phyloP scores from a whole-genome alignment of 2,113 vertebrate genomes.

The Chinchilla lanigera region DNA sequence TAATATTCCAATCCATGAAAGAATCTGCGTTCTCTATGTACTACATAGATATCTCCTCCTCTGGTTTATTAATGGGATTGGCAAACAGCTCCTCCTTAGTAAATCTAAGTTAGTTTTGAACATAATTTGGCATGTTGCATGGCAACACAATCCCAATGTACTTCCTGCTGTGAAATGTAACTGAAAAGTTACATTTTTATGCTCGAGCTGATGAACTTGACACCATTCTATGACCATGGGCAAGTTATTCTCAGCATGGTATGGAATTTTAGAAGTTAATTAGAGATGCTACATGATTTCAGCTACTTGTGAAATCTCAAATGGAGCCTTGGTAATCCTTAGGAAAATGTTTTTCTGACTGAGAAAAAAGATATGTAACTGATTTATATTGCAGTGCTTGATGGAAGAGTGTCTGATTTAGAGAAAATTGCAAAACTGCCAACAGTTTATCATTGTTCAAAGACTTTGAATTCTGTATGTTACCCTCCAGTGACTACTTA shows the following conservation, averaged over 20 bases:
- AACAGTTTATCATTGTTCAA: neutral
- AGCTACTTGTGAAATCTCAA: conserved; percentile 56
- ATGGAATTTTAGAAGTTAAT: conserved; percentile 60
- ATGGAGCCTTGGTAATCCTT: conserved; percentile 22
- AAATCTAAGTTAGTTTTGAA: neutral
- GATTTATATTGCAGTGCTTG: conserved; percentile 40
- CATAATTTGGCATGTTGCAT: conserved; percentile 29
- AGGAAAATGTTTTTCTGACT: conserved; percentile 30
- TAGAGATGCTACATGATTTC: conserved; percentile 62
- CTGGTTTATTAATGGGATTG: neutral
- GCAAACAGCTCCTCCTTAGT: neutral
- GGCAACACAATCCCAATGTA: conserved; percentile 37
- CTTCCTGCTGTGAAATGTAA: conserved; percentile 63
- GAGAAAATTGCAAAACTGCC: neutral
- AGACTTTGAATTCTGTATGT: neutral
- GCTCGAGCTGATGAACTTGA: conserved; percentile 36
- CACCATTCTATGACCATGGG: neutral
- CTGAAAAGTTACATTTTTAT: conserved; percentile 49
- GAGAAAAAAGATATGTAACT: neutral
- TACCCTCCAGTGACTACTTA: neutral
- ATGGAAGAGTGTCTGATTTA: neutral
- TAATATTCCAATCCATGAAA: neutral
- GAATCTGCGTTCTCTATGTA: neutral
- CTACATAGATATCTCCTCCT: neutral
- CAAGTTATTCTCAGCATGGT: conserved; percentile 14